Evolutionary conservation across 2,888 invertebrate species (phyloP).

Genomic region (Dasypogon diadema): DNA sequence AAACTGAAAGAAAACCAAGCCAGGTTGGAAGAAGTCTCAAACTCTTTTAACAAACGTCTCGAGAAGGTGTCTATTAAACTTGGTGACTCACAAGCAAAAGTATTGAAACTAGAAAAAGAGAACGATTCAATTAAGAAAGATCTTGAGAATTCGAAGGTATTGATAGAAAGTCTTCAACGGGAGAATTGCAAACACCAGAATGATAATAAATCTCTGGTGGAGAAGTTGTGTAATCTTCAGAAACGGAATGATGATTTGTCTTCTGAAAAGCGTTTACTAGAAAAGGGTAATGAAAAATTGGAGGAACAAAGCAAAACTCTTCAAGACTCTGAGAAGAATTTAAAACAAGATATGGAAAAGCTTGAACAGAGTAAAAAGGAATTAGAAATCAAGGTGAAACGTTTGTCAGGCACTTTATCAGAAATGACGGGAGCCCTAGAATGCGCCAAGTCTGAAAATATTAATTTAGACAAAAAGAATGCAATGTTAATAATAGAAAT

Average conservation of each 20-base stretch:
- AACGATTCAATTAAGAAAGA: slow-evolving; percentile 57
- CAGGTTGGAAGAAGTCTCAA: slow-evolving; percentile 28
- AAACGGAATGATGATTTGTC: not conserved
- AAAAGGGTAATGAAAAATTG: not conserved
- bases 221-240: not conserved
- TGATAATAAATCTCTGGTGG: not conserved
- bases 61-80: slow-evolving; percentile 61
- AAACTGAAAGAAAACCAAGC: slow-evolving; percentile 30
- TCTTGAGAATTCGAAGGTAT: slow-evolving; percentile 52
- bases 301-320: not conserved
- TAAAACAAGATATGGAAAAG: slow-evolving; percentile 53
- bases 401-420: slow-evolving; percentile 52
- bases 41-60: slow-evolving; percentile 58
- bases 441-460: slow-evolving; percentile 56
- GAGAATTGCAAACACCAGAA: not conserved
- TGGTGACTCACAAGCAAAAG: slow-evolving; percentile 60
- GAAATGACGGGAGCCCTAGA: slow-evolving; percentile 57
- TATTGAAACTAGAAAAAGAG: slow-evolving; percentile 59
- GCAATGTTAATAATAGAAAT: slow-evolving; percentile 61
- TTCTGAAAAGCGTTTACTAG: not conserved
- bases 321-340: not conserved
- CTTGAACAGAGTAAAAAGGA: slow-evolving; percentile 59
- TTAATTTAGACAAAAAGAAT: slow-evolving; percentile 59
- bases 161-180: slow-evolving; percentile 59
- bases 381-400: slow-evolving; percentile 29